These are phyloP conservation scores for Trichopria drosophilae DNA, from an alignment of 2,888 invertebrate species.

Conservation along the genomic window DNA sequence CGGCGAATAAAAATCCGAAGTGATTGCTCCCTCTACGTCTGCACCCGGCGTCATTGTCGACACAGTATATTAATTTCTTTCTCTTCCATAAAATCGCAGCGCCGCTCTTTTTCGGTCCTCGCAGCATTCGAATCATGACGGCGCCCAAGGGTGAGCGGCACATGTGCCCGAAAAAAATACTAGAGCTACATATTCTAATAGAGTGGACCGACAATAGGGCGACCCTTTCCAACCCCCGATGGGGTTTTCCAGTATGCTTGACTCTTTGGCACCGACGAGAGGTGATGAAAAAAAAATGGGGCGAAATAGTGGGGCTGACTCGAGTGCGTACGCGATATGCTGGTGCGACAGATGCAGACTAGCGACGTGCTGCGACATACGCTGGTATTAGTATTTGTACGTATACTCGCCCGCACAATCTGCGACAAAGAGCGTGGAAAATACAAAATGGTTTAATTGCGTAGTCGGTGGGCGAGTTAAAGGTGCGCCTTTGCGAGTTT, in stretches of 20 bases:
- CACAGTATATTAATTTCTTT: conserved; percentile 24
- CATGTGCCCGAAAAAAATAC: conserved; percentile 5
- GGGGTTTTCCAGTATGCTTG: too few relatives aligned
- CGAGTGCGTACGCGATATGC: conserved; percentile 30
- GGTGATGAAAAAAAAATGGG: conserved; percentile 31
- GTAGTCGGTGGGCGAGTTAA: conserved; percentile 43
- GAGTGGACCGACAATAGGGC: conserved; percentile 21
- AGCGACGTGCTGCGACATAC: conserved; percentile 48
- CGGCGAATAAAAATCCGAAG: conserved; percentile 14
- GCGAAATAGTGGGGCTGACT: conserved; percentile 29
- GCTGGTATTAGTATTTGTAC: conserved; percentile 21
- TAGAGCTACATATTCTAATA: conserved; percentile 21
- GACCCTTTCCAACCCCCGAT: conserved; percentile 13
- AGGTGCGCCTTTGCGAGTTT: conserved; percentile 13
- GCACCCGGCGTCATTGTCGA: background rate
- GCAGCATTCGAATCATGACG: conserved; percentile 1
- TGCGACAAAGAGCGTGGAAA: conserved; percentile 45
- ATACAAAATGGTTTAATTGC: conserved; percentile 51
- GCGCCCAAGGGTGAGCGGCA: conserved; percentile 3
- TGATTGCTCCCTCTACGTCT: conserved; percentile 12
- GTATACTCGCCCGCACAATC: conserved; percentile 42
- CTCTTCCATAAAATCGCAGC: conserved; percentile 11
- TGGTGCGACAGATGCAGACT: conserved; percentile 53
- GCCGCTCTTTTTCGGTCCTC: conserved; percentile 8
- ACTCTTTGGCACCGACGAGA: conserved; percentile 32